Percentiles rank a stretch among this genome's conserved stretches.
phyloP scores from a whole-genome alignment of 2,888 invertebrate genomes.

The Mesopsocus fuscifrons region DNA sequence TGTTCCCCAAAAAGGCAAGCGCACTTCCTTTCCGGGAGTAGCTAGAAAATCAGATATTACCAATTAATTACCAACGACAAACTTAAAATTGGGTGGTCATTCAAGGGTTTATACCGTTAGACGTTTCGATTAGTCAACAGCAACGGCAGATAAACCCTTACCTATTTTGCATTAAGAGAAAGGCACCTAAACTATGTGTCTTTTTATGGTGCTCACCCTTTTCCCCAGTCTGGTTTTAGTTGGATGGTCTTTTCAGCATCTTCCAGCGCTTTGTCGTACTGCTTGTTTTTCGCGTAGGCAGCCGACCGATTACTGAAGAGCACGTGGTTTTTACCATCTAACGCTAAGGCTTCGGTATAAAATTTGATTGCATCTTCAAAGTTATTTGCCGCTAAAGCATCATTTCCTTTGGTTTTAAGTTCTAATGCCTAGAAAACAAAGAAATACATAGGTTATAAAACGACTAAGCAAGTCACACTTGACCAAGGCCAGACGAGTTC shows the following conservation, averaged over 20 bases:
- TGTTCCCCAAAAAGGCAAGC: slow-evolving; percentile 50
- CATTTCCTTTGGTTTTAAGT: slow-evolving; percentile 76
- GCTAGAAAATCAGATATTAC: slow-evolving; percentile 23
- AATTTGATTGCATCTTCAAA: slow-evolving; percentile 57
- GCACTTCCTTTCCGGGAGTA: slow-evolving; percentile 82
- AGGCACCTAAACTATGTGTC: too few relatives aligned
- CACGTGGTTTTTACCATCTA: slow-evolving; percentile 71
- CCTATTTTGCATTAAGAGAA: too few relatives aligned
- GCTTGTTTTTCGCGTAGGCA: slow-evolving; percentile 63
- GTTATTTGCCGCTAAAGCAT: slow-evolving; percentile 56
- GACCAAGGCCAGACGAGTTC: too few relatives aligned
- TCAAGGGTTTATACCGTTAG: too few relatives aligned
- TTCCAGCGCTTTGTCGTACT: slow-evolving; percentile 51
- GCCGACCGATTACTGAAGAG: slow-evolving; percentile 83
- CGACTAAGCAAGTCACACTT: too few relatives aligned
- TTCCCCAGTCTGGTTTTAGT: slow-evolving; percentile 69
- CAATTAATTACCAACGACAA: slow-evolving; percentile 2
- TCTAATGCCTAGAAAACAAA: slow-evolving; percentile 43
- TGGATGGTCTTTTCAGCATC: slow-evolving; percentile 73
- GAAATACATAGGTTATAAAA: too few relatives aligned
- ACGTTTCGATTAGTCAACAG: too few relatives aligned
- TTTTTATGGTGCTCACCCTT: too few relatives aligned
- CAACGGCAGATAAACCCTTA: too few relatives aligned
- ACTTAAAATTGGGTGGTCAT: too few relatives aligned
- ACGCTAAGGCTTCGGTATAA: slow-evolving; percentile 62